Conservation (phyloP, 2,797 vertebrate genomes). For the Semotilus atromaculatus region DNA sequence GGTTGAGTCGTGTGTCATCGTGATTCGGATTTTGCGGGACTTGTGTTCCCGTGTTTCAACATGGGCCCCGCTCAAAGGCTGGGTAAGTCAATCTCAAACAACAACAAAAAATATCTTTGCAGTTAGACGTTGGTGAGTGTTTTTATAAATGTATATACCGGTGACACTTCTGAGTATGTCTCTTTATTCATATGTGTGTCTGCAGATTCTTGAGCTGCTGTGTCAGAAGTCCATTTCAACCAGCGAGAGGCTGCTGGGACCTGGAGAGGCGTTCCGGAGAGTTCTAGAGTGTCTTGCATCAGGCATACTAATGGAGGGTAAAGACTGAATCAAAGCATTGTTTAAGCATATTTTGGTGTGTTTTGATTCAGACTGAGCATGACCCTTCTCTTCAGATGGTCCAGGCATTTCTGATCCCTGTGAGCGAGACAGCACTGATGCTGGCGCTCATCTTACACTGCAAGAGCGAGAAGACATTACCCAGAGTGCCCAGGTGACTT, state of each 20-base stretch:
- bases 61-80: conserved; percentile 92
- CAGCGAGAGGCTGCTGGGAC: conserved; percentile 90
- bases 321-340: conserved; percentile 23
- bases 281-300: conserved; percentile 94
- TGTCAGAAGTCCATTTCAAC: conserved; percentile 94
- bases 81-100: conserved; percentile 79
- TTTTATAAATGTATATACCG: neutral
- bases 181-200: neutral
- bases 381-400: conserved; percentile 81
- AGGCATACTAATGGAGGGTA: conserved; percentile 93
- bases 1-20: conserved; percentile 89
- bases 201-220: conserved; percentile 89
- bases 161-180: neutral
- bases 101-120: neutral
- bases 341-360: neutral
- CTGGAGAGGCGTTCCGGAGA: conserved; percentile 90
- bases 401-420: conserved; percentile 97
- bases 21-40: conserved; percentile 93
- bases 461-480: conserved; percentile 97
- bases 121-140: too few relatives aligned
- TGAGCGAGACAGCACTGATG: conserved; percentile 91
- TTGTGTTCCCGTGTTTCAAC: conserved; percentile 90
- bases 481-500: conserved; percentile 91
- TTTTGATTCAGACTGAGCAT: neutral
- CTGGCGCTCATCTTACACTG: conserved; percentile 82